Conservation (phyloP, 2,113 vertebrate genomes). For the Corythornis cristatus region DNA sequence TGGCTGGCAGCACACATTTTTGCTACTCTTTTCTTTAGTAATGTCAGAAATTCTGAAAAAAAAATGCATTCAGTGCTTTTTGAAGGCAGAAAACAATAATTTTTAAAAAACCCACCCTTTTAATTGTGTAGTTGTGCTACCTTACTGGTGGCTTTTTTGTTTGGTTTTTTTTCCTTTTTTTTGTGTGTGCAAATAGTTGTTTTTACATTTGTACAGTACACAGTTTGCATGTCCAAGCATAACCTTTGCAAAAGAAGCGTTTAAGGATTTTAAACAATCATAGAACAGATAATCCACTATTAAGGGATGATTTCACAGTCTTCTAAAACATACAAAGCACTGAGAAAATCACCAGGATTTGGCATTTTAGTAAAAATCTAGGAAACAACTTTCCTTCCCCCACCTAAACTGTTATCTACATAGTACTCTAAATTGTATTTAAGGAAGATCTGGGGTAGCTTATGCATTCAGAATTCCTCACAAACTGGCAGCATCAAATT, state of each 20-base stretch:
- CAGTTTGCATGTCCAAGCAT: not conserved
- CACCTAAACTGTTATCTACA: not conserved
- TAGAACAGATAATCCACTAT: not conserved
- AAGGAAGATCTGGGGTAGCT: not conserved
- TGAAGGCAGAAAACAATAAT: not conserved
- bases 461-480: not conserved
- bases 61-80: not conserved
- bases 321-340: not conserved
- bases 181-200: not conserved
- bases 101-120: not conserved
- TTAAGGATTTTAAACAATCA: not conserved
- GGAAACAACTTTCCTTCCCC: not conserved
- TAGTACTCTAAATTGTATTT: not conserved
- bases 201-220: not conserved
- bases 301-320: not conserved
- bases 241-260: not conserved
- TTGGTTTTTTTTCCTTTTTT: not conserved
- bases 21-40: not conserved
- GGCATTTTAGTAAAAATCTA: not conserved
- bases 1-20: not conserved
- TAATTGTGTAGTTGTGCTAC: not conserved
- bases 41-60: not conserved
- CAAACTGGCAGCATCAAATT: not conserved
- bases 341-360: not conserved
- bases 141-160: not conserved